phyloP scores from a whole-genome alignment of 1,140 invertebrate genomes.

The Drosophila truncata region DNA sequence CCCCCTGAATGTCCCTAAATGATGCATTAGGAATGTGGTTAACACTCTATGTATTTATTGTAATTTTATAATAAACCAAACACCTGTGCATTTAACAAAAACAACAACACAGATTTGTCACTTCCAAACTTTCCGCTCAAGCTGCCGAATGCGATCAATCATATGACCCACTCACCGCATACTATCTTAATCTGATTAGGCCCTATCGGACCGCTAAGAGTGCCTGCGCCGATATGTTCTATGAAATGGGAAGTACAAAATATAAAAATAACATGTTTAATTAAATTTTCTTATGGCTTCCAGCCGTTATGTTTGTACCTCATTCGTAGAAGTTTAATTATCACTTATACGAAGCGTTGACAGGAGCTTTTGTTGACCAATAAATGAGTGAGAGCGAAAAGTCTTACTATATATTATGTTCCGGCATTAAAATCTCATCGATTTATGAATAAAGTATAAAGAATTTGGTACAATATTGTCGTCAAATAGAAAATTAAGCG shows the following conservation, averaged over 20 bases:
- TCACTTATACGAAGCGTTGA: background rate
- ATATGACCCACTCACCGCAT: conserved; percentile 19
- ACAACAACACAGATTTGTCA: background rate
- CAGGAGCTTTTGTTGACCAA: background rate
- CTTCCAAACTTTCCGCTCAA: conserved; percentile 20
- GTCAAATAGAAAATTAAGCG: background rate
- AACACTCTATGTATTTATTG: conserved; percentile 48
- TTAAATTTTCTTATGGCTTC: background rate
- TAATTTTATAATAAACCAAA: conserved; percentile 57
- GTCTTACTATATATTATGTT: background rate
- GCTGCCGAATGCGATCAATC: conserved; percentile 13
- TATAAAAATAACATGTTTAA: conserved; percentile 3
- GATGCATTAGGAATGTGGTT: conserved; percentile 26
- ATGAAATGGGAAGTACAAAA: background rate
- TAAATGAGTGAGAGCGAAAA: background rate
- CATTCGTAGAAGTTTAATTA: background rate
- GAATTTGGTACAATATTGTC: rapidly evolving
- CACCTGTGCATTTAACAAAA: conserved; percentile 38
- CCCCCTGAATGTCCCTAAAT: background rate
- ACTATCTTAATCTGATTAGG: conserved; percentile 25
- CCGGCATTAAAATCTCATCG: background rate
- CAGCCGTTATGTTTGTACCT: too few species aligned
- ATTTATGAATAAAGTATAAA: background rate
- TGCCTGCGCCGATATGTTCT: background rate
- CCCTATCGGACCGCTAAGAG: background rate